Evolutionary conservation across 2,113 vertebrate genomes (phyloP).

Genomic region (Ceyx cyanopectus): DNA sequence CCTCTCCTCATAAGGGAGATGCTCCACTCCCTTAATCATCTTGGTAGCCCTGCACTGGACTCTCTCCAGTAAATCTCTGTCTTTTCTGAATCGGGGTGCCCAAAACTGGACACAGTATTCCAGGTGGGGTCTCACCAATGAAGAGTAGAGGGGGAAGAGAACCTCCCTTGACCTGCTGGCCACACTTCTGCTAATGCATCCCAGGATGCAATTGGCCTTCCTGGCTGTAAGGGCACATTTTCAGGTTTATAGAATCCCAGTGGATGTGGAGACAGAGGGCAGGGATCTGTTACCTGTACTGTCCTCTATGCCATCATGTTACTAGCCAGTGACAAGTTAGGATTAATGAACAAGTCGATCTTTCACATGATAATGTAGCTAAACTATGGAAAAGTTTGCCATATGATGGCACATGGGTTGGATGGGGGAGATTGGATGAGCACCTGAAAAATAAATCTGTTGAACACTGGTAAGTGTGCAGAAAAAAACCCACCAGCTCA

Average conservation of each 20-base stretch:
- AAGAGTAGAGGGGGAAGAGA: too few relatives aligned
- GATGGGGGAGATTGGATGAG: neutral
- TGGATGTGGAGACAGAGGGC: neutral
- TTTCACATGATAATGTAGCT: rapidly evolving
- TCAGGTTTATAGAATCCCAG: neutral
- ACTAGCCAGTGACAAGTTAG: neutral
- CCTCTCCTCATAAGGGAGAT: too few relatives aligned
- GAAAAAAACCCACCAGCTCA: neutral
- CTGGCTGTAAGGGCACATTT: neutral
- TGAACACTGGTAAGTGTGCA: neutral
- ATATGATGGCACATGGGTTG: neutral
- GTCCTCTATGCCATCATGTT: neutral
- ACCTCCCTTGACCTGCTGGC: too few relatives aligned
- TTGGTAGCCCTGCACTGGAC: too few relatives aligned
- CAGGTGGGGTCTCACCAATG: too few relatives aligned
- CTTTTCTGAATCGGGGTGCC: too few relatives aligned
- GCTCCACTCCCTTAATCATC: too few relatives aligned
- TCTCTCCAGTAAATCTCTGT: too few relatives aligned
- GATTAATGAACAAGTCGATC: neutral
- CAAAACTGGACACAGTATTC: too few relatives aligned
- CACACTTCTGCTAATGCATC: too few relatives aligned
- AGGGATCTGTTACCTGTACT: neutral
- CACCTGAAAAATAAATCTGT: neutral
- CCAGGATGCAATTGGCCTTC: too few relatives aligned
- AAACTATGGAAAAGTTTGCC: neutral